phyloP scores from a whole-genome alignment of 2,113 vertebrate species.

The Erpornis zantholeuca region DNA sequence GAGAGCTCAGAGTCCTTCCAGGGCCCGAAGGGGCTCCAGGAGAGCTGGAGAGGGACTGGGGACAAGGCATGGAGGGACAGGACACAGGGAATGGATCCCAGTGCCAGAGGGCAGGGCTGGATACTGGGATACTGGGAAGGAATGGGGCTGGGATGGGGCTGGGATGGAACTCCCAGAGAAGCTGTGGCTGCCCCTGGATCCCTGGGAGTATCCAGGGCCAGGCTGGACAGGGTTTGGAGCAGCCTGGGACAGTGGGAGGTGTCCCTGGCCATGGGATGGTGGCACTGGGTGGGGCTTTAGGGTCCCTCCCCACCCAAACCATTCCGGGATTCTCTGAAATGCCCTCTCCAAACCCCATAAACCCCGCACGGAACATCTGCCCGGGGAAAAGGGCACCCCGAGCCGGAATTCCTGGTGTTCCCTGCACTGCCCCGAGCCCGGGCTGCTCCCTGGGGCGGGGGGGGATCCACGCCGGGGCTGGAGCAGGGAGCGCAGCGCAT shows the following conservation, averaged over 20 bases:
- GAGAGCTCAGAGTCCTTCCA: not conserved
- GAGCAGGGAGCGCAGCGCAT: fast-evolving
- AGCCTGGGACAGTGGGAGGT: fast-evolving
- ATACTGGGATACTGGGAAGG: not conserved
- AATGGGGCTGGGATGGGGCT: not conserved
- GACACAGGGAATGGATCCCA: not conserved
- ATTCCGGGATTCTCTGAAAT: not conserved
- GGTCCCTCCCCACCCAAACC: not conserved
- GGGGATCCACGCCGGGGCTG: fast-evolving
- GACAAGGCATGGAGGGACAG: not conserved
- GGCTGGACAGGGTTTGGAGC: not conserved
- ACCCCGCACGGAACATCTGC: fast-evolving
- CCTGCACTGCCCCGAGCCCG: fast-evolving
- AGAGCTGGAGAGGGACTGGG: not conserved
- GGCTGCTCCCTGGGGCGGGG: not conserved
- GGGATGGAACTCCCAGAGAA: not conserved
- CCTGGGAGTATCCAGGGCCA: not conserved
- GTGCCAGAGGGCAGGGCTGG: fast-evolving
- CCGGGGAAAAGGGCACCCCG: not conserved
- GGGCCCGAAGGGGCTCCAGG: not conserved
- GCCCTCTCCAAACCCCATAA: not conserved
- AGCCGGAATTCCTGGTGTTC: fast-evolving
- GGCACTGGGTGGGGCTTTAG: not conserved
- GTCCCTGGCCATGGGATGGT: not conserved
- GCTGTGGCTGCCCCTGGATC: not conserved